Conservation (phyloP, 2,113 vertebrate species). For the Octodon degus region DNA sequence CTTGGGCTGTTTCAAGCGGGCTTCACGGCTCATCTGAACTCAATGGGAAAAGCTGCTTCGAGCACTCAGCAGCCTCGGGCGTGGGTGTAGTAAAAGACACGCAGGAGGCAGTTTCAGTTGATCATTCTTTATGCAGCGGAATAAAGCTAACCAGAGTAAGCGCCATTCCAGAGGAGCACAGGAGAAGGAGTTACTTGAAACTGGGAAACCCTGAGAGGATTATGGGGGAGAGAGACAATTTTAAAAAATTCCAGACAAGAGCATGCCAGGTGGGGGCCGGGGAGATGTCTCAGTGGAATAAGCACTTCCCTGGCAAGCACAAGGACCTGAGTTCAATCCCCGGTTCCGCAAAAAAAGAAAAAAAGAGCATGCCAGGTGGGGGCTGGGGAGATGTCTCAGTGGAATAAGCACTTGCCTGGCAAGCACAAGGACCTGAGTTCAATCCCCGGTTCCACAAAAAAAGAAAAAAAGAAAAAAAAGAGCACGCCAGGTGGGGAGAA, state of each 20-base stretch:
- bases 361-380: too few species aligned
- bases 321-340: too few species aligned
- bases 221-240: background rate
- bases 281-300: too few species aligned
- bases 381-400: too few species aligned
- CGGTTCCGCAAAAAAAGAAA: too few species aligned
- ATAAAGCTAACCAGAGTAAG: background rate
- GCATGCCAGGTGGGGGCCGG: too few species aligned
- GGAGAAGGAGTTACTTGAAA: background rate
- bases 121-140: background rate
- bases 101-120: background rate
- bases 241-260: background rate
- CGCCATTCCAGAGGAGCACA: background rate
- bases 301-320: too few species aligned
- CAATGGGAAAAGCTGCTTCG: background rate
- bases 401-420: too few species aligned
- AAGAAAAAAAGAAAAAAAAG: too few species aligned
- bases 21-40: background rate
- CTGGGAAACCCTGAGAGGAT: background rate
- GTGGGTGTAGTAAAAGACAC: background rate
- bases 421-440: too few species aligned
- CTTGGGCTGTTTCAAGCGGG: background rate
- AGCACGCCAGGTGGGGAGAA: background rate
- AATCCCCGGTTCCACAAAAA: too few species aligned
- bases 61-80: fast-evolving